These are phyloP conservation scores for Hystrix brachyura DNA, from an alignment of 2,113 vertebrate species.

Conservation along the genomic window DNA sequence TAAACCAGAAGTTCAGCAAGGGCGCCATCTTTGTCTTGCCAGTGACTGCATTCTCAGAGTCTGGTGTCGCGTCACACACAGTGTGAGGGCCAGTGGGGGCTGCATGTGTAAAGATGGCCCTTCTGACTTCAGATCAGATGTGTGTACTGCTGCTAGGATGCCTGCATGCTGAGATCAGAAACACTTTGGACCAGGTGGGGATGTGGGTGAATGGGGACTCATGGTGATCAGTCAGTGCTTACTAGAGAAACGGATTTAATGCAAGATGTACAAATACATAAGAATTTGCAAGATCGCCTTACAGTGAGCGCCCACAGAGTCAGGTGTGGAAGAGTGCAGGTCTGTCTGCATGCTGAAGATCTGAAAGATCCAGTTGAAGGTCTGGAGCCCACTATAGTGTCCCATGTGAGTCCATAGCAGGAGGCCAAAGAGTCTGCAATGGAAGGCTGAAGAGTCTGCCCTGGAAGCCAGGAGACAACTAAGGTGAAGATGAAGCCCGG, in stretches of 20 bases:
- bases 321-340: not conserved
- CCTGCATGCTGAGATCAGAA: not conserved
- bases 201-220: accelerated
- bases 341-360: too few species aligned
- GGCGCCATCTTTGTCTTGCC: too few species aligned
- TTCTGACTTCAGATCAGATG: not conserved
- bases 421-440: not conserved
- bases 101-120: too few species aligned
- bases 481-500: not conserved
- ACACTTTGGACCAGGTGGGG: not conserved
- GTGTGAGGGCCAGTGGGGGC: not conserved
- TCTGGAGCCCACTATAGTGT: not conserved
- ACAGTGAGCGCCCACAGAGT: not conserved
- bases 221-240: not conserved
- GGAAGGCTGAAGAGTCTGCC: not conserved
- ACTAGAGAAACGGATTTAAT: not conserved
- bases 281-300: not conserved
- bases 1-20: not conserved
- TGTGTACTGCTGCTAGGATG: not conserved
- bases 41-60: not conserved
- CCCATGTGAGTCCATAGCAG: not conserved
- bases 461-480: not conserved
- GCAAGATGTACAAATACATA: not conserved
- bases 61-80: not conserved
- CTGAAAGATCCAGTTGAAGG: not conserved